These are phyloP conservation scores for Herpetotheres cachinnans DNA, from an alignment of 2,113 vertebrate genomes.

Conservation along the genomic window DNA sequence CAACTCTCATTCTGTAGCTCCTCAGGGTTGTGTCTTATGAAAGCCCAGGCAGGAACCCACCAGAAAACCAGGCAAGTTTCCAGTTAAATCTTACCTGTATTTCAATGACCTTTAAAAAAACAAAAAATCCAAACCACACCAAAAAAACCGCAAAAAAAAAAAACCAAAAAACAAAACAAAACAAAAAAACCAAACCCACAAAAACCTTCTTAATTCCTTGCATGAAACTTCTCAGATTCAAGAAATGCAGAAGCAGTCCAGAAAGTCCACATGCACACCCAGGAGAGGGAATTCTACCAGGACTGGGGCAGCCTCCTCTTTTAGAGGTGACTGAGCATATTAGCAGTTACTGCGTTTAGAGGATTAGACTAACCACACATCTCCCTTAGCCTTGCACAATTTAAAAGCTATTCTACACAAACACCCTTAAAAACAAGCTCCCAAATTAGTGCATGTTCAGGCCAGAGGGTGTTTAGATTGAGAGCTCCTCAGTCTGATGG, in stretches of 20 bases:
- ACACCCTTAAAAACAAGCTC: background rate
- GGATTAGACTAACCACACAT: background rate
- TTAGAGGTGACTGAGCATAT: background rate
- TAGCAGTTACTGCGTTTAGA: background rate
- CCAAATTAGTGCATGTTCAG: background rate
- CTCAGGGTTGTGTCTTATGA: background rate
- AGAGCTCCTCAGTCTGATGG: background rate
- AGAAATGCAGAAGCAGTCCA: background rate
- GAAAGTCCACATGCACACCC: background rate
- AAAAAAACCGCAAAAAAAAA: no score
- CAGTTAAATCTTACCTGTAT: background rate
- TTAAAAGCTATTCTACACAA: background rate
- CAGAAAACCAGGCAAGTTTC: background rate
- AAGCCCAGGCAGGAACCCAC: background rate
- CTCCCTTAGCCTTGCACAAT: background rate
- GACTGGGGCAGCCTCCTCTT: background rate
- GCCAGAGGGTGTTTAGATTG: background rate
- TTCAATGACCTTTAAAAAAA: background rate
- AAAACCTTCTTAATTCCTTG: no score
- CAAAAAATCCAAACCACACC: background rate
- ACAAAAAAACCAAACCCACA: background rate
- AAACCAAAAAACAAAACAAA: background rate
- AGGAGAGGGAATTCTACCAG: background rate
- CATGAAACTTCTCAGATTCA: background rate
- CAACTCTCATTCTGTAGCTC: background rate